Base-by-base conservation (phyloP, 2,797 vertebrate genomes). In the Petrocephalus schoutedeni region DNA sequence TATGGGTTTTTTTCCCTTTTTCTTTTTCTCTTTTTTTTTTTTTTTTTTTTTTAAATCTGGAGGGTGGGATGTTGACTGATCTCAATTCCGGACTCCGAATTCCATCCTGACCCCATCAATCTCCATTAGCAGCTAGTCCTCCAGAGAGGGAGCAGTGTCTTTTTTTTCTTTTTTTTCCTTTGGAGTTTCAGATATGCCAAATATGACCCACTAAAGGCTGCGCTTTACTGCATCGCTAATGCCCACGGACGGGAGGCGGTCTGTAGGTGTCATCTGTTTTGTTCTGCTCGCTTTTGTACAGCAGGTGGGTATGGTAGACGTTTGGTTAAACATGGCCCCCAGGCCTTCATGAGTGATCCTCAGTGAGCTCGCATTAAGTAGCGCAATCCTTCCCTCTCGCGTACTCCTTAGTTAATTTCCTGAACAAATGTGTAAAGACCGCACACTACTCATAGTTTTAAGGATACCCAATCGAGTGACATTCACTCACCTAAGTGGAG, bases 381-480 rank as follows among this genome's bases (percentile, higher is more conserved):
- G 84, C 32, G 53, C 84, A 16, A 28, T 36, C 54, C 53, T 41
- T 32, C 16, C 93, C 87, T 92, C 89, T 87, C 91, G 58, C 41
- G 88, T 92, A 36, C 14, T 89, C 89, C 90, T 82, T 90, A 92
- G 92, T 90, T 92, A 92, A 88, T 93, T 94, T 93, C 92, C 92
- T 92, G 92, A 90, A 92, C 93, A 93, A 92, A 94, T 94, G 82
- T 94, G 94, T 93, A 93, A 89, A 74, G 87, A 77, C 41, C 36
- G 91, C 90, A 90, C 90, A 89, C 91, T 90, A 94, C 90, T 91
- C 92, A 94, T 94, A 92, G 91, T 94, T 95, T 95, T 92, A 74
- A 94, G 92, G 94, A 94, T 95, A 93, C 94, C 94, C 95, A 95
- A 94, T 92, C 96, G 95, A 96, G 95, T 96, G 95, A 96, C 94